A percentile compares a stretch with the other conserved stretches of the same genome.
Conservation (phyloP, 2,797 vertebrate genomes). For the Tolypeutes matacus region DNA sequence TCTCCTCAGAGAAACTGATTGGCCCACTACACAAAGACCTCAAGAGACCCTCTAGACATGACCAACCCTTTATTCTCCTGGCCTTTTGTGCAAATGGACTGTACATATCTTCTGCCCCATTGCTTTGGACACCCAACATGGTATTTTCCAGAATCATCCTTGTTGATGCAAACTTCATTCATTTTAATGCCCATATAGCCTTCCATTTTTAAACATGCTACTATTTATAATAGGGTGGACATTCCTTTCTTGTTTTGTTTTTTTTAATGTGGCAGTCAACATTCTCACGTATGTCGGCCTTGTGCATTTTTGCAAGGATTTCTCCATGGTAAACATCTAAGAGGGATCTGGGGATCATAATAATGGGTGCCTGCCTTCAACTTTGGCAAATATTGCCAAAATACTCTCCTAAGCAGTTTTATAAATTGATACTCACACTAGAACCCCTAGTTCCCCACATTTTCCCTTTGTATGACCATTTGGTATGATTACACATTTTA, state of each 20-base stretch:
- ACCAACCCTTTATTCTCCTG: not conserved
- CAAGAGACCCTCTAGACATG: not conserved
- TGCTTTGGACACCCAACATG: not conserved
- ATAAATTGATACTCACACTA: not conserved
- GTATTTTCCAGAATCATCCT: slow-evolving; percentile 16
- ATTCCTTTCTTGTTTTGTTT: not conserved
- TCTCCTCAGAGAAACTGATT: not conserved
- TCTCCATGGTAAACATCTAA: not conserved
- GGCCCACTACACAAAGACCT: not conserved
- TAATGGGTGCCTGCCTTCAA: not conserved
- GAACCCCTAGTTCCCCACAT: not conserved
- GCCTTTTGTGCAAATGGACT: not conserved
- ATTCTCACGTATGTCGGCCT: not conserved
- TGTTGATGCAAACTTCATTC: not conserved
- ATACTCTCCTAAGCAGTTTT: not conserved
- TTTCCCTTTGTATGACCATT: not conserved
- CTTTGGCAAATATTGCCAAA: not conserved
- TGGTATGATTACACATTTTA: not conserved
- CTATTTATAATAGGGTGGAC: not conserved
- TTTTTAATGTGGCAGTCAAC: not conserved
- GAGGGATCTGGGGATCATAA: not conserved
- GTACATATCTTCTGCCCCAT: not conserved
- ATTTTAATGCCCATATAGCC: not conserved
- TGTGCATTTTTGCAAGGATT: not conserved
- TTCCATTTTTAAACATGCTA: not conserved